Base-by-base conservation (phyloP, 2,797 vertebrate species). In the Danio aesculapii region DNA sequence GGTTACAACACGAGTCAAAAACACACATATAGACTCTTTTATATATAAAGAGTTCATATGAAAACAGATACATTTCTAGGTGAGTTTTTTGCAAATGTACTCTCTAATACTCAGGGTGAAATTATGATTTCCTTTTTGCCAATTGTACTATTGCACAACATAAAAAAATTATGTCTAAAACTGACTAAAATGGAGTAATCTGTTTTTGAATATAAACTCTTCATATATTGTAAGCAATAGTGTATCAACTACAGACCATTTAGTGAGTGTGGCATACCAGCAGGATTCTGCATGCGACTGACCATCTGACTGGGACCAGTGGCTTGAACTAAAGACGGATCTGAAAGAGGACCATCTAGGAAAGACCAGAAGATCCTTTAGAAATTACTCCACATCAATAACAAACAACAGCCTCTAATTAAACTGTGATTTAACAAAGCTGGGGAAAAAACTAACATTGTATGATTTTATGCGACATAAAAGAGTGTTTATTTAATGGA, bases 231-330 rank as follows among this genome's bases (percentile, higher is more conserved):
- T 30, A 30, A n/a, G 30, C 30, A 30, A 30, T 30, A 10, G 2
- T 17, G 55, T 5, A 47, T 8, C 2, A 78, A 50, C 55, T 62
- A 79, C 66, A 79, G 43, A 52, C 21, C 21, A 58, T 59, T 58
- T 11, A 62, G 53, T 58, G 62, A 47, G 21, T 58, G 47, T 62
- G 39, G 41, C 81, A 19, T 87, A 94, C 94, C 93, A 91, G 91
- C 85, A 76, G 93, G 92, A 86, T 86, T 95, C 88, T 96, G 94
- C 93, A 98, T 96, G 81, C 97, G 94, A 90, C 91, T 96, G 88
- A 96, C 95, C 94, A 99, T 97, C 92, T 97, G 97, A 89, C 92
- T 96, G 89, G 96, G 96, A 90, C 96, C 96, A 81, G 88, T 82
- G 72, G 96, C 93, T 90, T 96, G 94, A 88, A 95, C 94, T 89